Evolutionary conservation across 2,888 invertebrate species (phyloP).

Genomic region (Geophilus truncorum): DNA sequence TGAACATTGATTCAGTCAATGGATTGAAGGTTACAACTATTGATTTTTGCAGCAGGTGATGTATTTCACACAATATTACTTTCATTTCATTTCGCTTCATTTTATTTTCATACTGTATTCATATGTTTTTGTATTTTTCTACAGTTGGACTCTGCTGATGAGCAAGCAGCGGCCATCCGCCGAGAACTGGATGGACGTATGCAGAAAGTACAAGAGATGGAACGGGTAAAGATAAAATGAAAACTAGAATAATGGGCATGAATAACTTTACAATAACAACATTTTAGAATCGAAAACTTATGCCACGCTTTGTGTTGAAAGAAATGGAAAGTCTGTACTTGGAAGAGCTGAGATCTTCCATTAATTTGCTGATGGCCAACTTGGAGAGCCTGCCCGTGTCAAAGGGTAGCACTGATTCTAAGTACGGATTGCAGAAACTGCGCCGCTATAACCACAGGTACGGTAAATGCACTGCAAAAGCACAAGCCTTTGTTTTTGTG

Average conservation of each 20-base stretch:
- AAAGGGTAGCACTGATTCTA: slow-evolving; percentile 94
- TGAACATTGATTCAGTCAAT: too few species aligned
- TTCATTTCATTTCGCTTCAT: too few species aligned
- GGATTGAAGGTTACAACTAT: too few species aligned
- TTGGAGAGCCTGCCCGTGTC: slow-evolving; percentile 97
- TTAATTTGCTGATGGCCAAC: slow-evolving; percentile 97
- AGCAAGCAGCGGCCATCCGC: slow-evolving; percentile 98
- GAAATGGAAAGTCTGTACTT: slow-evolving; percentile 99
- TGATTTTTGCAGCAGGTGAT: too few species aligned
- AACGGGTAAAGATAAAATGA: slow-evolving; percentile 76
- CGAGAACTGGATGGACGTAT: slow-evolving; percentile 96
- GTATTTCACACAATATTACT: too few species aligned
- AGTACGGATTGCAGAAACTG: slow-evolving; percentile 94
- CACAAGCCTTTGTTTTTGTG: slow-evolving; percentile 39
- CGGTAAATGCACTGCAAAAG: slow-evolving; percentile 45
- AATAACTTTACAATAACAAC: neutral
- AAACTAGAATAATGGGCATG: neutral
- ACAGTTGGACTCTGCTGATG: slow-evolving; percentile 99
- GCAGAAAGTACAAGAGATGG: slow-evolving; percentile 95
- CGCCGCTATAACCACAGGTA: slow-evolving; percentile 98
- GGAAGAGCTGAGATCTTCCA: slow-evolving; percentile 95
- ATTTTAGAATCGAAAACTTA: slow-evolving; percentile 83
- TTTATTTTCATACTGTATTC: neutral
- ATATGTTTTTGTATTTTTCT: slow-evolving; percentile 37
- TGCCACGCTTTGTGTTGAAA: slow-evolving; percentile 99